These are phyloP conservation scores for Mya arenaria DNA, from an alignment of 1,140 invertebrate species.

Conservation along the genomic window DNA sequence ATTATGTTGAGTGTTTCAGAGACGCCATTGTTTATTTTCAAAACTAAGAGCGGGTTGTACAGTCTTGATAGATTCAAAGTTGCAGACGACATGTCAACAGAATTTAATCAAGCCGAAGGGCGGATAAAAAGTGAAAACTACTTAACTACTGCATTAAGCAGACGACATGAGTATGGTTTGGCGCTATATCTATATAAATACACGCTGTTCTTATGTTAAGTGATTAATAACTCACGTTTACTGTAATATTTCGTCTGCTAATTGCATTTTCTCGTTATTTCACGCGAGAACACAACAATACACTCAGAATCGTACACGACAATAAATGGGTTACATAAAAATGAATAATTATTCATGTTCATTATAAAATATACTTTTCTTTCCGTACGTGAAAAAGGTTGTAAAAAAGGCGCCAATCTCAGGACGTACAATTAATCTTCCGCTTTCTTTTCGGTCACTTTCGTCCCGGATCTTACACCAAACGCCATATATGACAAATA, in stretches of 20 bases:
- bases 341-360: no score
- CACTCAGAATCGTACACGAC: not conserved
- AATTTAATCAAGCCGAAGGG: not conserved
- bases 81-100: conserved; percentile 48
- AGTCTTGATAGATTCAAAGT: conserved; percentile 35
- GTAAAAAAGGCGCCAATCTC: no score
- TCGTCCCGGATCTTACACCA: no score
- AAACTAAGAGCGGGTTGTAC: conserved; percentile 9
- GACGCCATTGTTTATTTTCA: conserved; percentile 41
- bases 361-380: no score
- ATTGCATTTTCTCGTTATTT: not conserved
- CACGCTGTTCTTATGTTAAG: not conserved
- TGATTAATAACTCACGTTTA: not conserved
- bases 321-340: not conserved
- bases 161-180: conserved; percentile 13
- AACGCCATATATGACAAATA: no score
- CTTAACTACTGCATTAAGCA: conserved; percentile 39
- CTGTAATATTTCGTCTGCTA: not conserved
- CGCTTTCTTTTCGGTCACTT: no score
- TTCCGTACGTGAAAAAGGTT: no score
- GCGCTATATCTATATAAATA: no score
- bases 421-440: no score
- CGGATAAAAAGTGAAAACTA: not conserved
- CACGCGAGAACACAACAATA: not conserved
- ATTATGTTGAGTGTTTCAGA: conserved; percentile 35